These are phyloP conservation scores for Eclectus roratus DNA, from an alignment of 2,113 vertebrate species.

Conservation along the genomic window DNA sequence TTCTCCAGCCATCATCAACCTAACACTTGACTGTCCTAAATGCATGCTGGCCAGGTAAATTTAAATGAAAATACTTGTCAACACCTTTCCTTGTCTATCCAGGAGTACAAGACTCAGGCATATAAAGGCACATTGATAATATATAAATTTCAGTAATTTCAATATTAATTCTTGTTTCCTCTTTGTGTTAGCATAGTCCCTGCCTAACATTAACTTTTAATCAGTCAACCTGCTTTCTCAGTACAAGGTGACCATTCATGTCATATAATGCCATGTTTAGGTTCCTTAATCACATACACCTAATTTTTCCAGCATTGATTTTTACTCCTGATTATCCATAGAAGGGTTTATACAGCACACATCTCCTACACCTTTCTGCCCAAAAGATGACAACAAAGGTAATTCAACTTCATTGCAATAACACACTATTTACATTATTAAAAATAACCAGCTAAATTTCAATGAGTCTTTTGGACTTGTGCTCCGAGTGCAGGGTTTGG, in stretches of 20 bases:
- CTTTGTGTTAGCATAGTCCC: not conserved
- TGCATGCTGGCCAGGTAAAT: not conserved
- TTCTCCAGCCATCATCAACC: not conserved
- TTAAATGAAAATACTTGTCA: not conserved
- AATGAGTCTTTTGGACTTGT: not conserved
- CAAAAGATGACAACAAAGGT: not conserved
- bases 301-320: conserved; percentile 47
- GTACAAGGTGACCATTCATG: not conserved
- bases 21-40: not conserved
- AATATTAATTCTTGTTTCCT: not conserved
- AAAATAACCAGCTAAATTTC: not conserved
- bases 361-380: not conserved
- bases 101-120: not conserved
- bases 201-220: conserved; percentile 7
- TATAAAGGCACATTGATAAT: not conserved
- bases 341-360: not conserved
- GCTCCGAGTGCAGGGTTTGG: not conserved
- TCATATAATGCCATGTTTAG: not conserved
- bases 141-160: not conserved
- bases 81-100: not conserved
- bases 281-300: not conserved
- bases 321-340: not conserved
- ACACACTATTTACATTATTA: not conserved
- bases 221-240: not conserved
- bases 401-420: not conserved